Evolutionary conservation across 2,797 vertebrate genomes (phyloP).

Genomic region (Eleutherodactylus coqui): DNA sequence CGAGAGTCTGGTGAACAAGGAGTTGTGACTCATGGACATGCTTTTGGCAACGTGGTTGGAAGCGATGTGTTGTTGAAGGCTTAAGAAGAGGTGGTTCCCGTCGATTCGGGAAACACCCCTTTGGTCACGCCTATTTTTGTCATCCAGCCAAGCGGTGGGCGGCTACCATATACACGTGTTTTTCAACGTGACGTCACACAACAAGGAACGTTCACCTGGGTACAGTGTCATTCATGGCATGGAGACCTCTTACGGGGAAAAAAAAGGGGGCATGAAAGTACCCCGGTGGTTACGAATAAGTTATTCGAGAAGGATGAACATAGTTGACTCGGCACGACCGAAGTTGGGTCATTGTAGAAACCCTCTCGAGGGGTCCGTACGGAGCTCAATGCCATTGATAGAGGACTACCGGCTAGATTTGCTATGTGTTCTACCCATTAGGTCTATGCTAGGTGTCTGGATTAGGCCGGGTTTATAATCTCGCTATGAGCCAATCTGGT

Average conservation of each 20-base stretch:
- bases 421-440: not conserved
- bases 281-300: not conserved
- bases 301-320: not conserved
- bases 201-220: conserved; percentile 52
- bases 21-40: conserved; percentile 33
- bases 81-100: conserved; percentile 54
- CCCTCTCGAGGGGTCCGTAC: not conserved
- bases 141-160: conserved; percentile 46
- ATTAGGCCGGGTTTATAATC: not conserved
- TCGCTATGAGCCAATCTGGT: not conserved
- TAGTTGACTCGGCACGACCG: not conserved
- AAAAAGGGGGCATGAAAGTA: conserved; percentile 11
- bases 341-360: not conserved
- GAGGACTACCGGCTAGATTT: not conserved
- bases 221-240: conserved; percentile 36
- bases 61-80: conserved; percentile 47
- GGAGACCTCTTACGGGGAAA: not conserved
- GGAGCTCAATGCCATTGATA: not conserved
- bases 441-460: not conserved
- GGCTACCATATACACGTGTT: conserved; percentile 56
- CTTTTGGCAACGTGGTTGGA: conserved; percentile 52
- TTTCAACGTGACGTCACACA: conserved; percentile 47
- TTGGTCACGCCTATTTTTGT: conserved; percentile 56
- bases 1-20: conserved; percentile 2
- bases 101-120: conserved; percentile 45